Evolutionary conservation across 2,888 invertebrate genomes (phyloP), one percentile per base, ranked within the genome.

Genomic region (Ophonus ardosiacus): DNA sequence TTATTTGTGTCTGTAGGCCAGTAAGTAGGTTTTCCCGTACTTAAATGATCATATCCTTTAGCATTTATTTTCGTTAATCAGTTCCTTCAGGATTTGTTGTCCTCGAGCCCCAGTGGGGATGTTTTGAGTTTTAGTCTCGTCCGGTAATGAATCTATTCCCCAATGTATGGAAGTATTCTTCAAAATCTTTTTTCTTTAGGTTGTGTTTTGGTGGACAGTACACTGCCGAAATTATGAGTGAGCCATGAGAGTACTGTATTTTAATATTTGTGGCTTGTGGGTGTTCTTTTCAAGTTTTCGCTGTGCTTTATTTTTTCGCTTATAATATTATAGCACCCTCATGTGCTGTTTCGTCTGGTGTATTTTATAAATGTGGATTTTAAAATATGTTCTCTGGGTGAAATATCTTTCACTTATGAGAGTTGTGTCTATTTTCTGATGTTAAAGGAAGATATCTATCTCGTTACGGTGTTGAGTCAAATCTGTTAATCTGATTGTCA

Each of bases 61-160:
- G 59, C 17, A 7, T 6, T 4, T 6, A 59, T 10, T 59, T 59
- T 7, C 17, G 40, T 40, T 7, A 40, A 7, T 40, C 40, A 7
- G 40, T 40, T 40, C 40, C 59, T 79, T 79, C 51, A 10, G 74
- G 74, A 38, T 71, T 71, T 24, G 74, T 31, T 71, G 38, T 38
- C 31, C 74, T 8, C 13, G 74, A 71, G 8, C 74, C 15, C 71
- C 38, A 71, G 4, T 15, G 71, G n/a, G 59, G 17, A 10, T 7
- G 13, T 59, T 59, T 59, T 17, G 59, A n/a, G 59, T 59, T 59
- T 4, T 10, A 38, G 15, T 71, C 31, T 10, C 71, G 13, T 2
- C 74, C 74, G 2, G 31, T n/a, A 31, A 71, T 71, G 0, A 71
- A 71, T 38, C 74, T n/a, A n/a, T n/a, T n/a, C n/a, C n/a, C n/a